Conservation (phyloP, 1,140 invertebrate species). For the Asobara japonica region DNA sequence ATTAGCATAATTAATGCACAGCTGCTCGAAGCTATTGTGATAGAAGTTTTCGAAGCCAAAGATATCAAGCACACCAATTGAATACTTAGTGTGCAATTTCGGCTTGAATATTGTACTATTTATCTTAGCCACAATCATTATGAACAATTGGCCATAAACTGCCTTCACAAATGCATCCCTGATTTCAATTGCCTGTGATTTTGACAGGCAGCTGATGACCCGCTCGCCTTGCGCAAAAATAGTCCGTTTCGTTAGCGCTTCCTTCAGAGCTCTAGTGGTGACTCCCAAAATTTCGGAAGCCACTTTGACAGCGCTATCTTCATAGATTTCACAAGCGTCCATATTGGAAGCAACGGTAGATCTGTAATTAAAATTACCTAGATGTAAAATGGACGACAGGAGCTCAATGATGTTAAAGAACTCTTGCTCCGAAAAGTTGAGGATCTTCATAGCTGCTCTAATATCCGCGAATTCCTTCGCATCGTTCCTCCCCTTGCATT, state of each 20-base stretch:
- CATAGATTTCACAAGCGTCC: conserved; percentile 82
- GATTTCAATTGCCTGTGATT: conserved; percentile 80
- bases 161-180: conserved; percentile 93
- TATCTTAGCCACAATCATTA: conserved; percentile 90
- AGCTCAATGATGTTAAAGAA: conserved; percentile 86
- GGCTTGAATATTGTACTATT: conserved; percentile 87
- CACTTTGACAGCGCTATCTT: conserved; percentile 72
- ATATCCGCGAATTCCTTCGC: conserved; percentile 87
- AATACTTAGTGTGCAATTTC: conserved; percentile 69
- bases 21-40: conserved; percentile 93
- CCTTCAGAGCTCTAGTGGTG: conserved; percentile 73
- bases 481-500: conserved; percentile 86
- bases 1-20: conserved; percentile 98
- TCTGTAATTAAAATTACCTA: conserved; percentile 91
- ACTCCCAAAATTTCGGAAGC: conserved; percentile 79
- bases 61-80: conserved; percentile 94
- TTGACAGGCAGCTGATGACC: conserved; percentile 77
- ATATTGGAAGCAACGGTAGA: conserved; percentile 78
- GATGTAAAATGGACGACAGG: conserved; percentile 84
- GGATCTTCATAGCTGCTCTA: conserved; percentile 88
- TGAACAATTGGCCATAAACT: conserved; percentile 92
- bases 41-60: conserved; percentile 97
- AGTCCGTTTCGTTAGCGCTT: conserved; percentile 86
- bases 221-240: conserved; percentile 89
- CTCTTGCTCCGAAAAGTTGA: conserved; percentile 88